Evolutionary conservation across 2,797 vertebrate species (phyloP).

Genomic region (Jordanella pulchra): DNA sequence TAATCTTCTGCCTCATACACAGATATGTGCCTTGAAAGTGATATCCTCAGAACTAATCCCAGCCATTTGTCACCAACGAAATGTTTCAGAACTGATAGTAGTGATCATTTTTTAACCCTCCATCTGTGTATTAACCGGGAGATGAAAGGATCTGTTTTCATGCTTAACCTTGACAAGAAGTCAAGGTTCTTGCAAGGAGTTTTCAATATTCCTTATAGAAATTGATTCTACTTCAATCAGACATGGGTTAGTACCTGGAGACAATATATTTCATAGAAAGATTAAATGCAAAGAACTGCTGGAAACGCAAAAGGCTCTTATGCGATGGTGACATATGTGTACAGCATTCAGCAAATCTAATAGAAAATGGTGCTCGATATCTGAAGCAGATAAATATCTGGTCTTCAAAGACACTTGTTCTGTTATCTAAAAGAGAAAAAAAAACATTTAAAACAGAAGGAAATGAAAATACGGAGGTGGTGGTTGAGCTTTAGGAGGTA

Average conservation of each 20-base stretch:
- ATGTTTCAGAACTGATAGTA: conserved; percentile 14
- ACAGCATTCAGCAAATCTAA: background rate
- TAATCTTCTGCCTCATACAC: conserved; percentile 15
- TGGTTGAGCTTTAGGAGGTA: background rate
- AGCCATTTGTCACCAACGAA: conserved; percentile 6
- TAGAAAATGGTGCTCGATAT: background rate
- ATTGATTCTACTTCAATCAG: background rate
- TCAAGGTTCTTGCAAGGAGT: background rate
- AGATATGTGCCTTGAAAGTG: conserved; percentile 27
- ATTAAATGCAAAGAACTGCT: background rate
- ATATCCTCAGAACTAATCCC: conserved; percentile 15
- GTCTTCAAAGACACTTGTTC: background rate
- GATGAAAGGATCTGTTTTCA: background rate
- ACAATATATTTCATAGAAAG: background rate
- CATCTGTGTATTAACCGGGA: background rate
- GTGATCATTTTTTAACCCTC: background rate
- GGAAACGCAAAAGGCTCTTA: background rate
- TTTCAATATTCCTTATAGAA: background rate
- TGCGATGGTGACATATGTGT: background rate
- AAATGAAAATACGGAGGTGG: background rate
- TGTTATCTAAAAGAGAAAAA: background rate
- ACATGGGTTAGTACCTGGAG: background rate
- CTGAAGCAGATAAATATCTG: background rate
- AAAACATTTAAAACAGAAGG: background rate
- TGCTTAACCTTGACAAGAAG: background rate